Base-by-base conservation (phyloP, 2,888 invertebrate genomes). In the Parnassius mnemosyne region DNA sequence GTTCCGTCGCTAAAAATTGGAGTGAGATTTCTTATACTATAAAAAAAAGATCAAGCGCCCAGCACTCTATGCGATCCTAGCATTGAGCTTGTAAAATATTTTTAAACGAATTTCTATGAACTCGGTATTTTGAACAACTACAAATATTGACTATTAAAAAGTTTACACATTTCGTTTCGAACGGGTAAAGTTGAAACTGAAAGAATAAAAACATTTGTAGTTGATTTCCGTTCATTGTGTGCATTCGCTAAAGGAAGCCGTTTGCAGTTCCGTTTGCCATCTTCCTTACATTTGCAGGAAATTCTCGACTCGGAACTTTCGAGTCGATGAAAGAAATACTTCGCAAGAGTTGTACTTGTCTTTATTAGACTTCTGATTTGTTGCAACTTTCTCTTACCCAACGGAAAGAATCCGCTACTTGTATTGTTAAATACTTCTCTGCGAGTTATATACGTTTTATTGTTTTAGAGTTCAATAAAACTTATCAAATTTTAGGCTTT, bases 291-390 rank as follows among this genome's bases (percentile, higher is more conserved):
- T 68, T 73, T 67, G 68, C 75, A 76, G 85, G 82, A 85, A 85
- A 79, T 81, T 75, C 80, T 71, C 76, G 73, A 71, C 80, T 80
- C 70, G 73, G 70, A 80, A 83, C 80, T 82, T 78, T 71, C 20
- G 70, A 74, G 72, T 70, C 79, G 76, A 76, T 78, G 80, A 85
- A 88, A 87, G 84, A 87, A 88, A 88, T 85, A 84, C 85, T 86
- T 83, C 63, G 62, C 61, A 50, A 67, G 70, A 75, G 71, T 78
- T 79, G 74, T 77, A 72, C 71, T 72, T 69, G 69, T 71, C 80
- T 80, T 82, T 84, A 84, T 84, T 82, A 78, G 79, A 71, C 76
- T 78, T 80, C 78, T 75, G 73, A 77, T 77, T 79, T 78, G 75
- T 74, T 76, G 72, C 68, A 74, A 75, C 73, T 75, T 67, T 68